Evolutionary conservation across 2,797 vertebrate genomes (phyloP).

Genomic region (Agapornis canus): DNA sequence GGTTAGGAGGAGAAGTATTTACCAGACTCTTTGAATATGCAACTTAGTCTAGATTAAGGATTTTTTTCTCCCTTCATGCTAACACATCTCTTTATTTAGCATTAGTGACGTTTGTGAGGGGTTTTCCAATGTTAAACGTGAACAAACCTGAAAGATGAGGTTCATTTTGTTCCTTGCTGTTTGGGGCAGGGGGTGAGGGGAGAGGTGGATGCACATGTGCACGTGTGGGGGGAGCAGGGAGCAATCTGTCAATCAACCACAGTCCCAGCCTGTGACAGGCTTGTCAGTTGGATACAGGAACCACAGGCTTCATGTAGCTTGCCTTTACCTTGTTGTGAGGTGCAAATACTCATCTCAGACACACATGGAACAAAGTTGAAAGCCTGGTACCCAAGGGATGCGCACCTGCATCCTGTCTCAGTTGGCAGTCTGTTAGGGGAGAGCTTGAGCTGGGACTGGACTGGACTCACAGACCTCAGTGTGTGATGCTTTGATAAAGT

Average conservation of each 20-base stretch:
- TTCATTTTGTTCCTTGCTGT: constrained; percentile 42
- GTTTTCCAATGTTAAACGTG: constrained; percentile 64
- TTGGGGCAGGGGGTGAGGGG: not conserved
- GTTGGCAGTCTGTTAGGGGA: not conserved
- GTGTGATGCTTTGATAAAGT: fast-evolving
- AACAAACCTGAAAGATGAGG: constrained; percentile 29
- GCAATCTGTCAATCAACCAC: not conserved
- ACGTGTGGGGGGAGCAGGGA: not conserved
- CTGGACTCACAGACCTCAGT: fast-evolving
- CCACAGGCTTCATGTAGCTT: not conserved
- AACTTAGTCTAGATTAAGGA: constrained; percentile 79
- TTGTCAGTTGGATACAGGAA: not conserved
- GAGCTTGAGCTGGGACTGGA: not conserved
- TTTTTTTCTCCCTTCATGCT: constrained; percentile 74
- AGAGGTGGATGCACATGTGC: not conserved
- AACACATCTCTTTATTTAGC: constrained; percentile 72
- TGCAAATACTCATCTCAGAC: not conserved
- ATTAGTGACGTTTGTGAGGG: constrained; percentile 74
- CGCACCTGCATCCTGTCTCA: not conserved
- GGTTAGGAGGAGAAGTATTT: constrained; percentile 73
- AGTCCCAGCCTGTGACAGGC: not conserved
- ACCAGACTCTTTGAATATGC: constrained; percentile 80
- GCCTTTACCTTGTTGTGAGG: not conserved
- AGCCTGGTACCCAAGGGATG: not conserved
- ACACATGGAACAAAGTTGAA: fast-evolving